Evolutionary conservation across 1,140 invertebrate genomes (phyloP), one percentile per base, ranked within the genome.

Genomic region (Magallana gigas): DNA sequence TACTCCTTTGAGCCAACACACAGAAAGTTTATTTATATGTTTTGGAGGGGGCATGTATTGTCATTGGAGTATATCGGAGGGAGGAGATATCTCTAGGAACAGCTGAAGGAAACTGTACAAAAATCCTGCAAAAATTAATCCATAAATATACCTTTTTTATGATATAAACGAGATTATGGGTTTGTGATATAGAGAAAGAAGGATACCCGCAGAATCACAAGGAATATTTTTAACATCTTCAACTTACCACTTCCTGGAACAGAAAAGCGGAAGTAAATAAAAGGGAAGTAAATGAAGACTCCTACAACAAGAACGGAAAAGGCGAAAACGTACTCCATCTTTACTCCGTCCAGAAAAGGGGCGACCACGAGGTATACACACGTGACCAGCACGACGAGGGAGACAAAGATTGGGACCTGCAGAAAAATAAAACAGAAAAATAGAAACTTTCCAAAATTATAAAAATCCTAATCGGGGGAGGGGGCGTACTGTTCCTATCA

Each of bases 161-260:
- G 5, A 48, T 2, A 48, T 5, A 48, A 48, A 2, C 36, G 36
- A 3, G 36, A 48, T 48, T 4, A 48, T 48, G 5, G 36, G 2
- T 48, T 48, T 2, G 36, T 48, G 36, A 5, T 48, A 48, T 0
- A 48, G 36, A 48, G 36, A 48, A 5, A 48, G 36, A 48, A 0
- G 5, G 36, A 48, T 2, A 48, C 36, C 36, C 36, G 36, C 36
- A 5, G 36, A 48, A 2, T 48, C 2, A 4, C 2, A 48, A 48
- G 36, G 36, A 48, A 48, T 48, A 48, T 48, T 5, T 48, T 48
- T 1, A 48, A 23, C 23, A 23, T 23, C 23, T 23, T 16, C 1
- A 18, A 57, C 81, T 57, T 85, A 85, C 87, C 83, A 23, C 48
- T 85, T 82, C 87, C 87, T 58, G 87, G 87, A 2, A 88, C 11